phyloP scores from a whole-genome alignment of 2,797 vertebrate genomes.

The Halcyon smyrnensis region DNA sequence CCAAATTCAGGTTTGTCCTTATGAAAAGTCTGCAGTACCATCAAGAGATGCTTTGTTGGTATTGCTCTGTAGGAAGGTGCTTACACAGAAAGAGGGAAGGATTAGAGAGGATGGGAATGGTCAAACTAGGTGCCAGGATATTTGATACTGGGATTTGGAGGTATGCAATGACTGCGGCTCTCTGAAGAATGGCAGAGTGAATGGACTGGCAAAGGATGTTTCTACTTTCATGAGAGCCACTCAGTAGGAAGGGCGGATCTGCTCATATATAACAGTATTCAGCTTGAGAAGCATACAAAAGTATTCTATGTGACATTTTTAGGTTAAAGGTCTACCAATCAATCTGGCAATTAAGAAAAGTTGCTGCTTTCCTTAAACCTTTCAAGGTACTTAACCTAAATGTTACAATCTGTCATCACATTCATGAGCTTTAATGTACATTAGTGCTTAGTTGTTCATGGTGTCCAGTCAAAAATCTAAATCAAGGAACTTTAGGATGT shows the following conservation, averaged over 20 bases:
- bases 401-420: not conserved
- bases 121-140: not conserved
- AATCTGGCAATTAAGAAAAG: not conserved
- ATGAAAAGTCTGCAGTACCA: not conserved
- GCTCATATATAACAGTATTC: not conserved
- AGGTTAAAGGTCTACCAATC: not conserved
- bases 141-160: not conserved
- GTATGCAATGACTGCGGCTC: not conserved
- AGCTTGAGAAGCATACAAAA: not conserved
- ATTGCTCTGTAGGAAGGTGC: not conserved
- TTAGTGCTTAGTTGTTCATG: not conserved
- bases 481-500: not conserved
- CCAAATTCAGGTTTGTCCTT: not conserved
- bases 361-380: not conserved
- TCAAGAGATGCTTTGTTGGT: not conserved
- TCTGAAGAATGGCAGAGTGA: not conserved
- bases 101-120: not conserved
- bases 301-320: not conserved
- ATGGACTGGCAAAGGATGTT: not conserved
- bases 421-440: not conserved
- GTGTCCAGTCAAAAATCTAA: not conserved
- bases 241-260: not conserved
- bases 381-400: not conserved
- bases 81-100: not conserved
- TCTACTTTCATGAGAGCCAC: not conserved